phyloP scores from a whole-genome alignment of 2,797 vertebrate genomes.

The Gobionotothen gibberifrons region DNA sequence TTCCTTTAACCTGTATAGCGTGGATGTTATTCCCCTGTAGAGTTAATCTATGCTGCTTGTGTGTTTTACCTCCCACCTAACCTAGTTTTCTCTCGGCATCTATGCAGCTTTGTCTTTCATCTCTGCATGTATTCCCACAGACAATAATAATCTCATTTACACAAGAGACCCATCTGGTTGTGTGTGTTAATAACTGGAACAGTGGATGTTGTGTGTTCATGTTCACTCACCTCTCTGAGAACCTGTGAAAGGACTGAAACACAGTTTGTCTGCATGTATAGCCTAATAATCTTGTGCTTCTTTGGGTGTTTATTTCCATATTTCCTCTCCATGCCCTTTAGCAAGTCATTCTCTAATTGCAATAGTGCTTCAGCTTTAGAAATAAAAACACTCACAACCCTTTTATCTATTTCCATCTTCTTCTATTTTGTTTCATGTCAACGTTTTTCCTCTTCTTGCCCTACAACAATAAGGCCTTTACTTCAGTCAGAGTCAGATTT shows the following conservation, averaged over 20 bases:
- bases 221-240: conserved; percentile 10
- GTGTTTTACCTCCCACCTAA: conserved; percentile 25
- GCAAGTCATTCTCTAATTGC: not conserved
- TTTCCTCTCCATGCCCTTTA: not conserved
- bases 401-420: not conserved
- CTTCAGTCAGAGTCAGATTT: conserved; percentile 20
- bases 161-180: conserved; percentile 29
- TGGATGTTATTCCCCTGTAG: conserved; percentile 28
- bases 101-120: conserved; percentile 35
- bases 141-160: conserved; percentile 20
- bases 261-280: conserved; percentile 5
- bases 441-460: not conserved
- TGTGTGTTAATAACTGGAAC: conserved; percentile 17
- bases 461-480: not conserved
- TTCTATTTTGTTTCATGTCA: not conserved
- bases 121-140: conserved; percentile 36
- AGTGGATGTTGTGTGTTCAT: conserved; percentile 10
- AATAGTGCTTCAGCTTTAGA: not conserved
- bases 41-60: conserved; percentile 26
- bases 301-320: not conserved
- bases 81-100: conserved; percentile 42
- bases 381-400: conserved; percentile 12
- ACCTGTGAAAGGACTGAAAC: not conserved
- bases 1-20: not conserved
- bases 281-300: conserved; percentile 2